These are phyloP conservation scores for Bombus breviceps DNA, from an alignment of 1,140 invertebrate genomes.

Conservation along the genomic window DNA sequence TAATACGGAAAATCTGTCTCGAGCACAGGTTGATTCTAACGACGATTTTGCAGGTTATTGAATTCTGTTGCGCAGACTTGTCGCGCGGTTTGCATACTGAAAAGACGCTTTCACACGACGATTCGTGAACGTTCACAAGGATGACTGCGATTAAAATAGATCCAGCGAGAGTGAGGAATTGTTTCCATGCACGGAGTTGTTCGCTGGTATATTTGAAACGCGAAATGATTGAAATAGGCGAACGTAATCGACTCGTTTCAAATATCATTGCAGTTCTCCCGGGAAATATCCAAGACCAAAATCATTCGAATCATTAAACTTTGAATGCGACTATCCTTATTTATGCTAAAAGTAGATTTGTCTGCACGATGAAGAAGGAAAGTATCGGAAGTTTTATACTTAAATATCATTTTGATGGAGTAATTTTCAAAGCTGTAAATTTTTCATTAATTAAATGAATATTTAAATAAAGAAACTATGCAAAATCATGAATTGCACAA, in stretches of 20 bases:
- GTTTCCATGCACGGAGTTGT: not conserved
- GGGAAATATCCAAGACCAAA: no score
- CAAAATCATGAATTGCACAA: no score
- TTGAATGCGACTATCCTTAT: not conserved
- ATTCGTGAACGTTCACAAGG: not conserved
- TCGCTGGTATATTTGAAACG: not conserved
- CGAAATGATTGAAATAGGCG: not conserved
- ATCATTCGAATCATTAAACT: not conserved
- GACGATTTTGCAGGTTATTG: conserved; percentile 8
- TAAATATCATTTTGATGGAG: no score
- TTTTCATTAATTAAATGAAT: rapidly evolving
- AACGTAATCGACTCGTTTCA: not conserved
- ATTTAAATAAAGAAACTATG: no score
- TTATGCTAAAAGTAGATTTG: not conserved
- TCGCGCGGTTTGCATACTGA: not conserved
- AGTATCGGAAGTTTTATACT: no score
- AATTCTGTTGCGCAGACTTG: not conserved
- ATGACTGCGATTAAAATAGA: conserved; percentile 31
- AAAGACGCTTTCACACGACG: not conserved
- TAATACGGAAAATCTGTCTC: not conserved
- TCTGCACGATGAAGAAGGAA: not conserved
- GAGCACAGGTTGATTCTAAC: not conserved
- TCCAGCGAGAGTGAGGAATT: conserved; percentile 8
- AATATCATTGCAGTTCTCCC: not conserved
- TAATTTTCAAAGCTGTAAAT: no score